phyloP scores from a whole-genome alignment of 2,113 vertebrate species.

The Pelusios castaneus region DNA sequence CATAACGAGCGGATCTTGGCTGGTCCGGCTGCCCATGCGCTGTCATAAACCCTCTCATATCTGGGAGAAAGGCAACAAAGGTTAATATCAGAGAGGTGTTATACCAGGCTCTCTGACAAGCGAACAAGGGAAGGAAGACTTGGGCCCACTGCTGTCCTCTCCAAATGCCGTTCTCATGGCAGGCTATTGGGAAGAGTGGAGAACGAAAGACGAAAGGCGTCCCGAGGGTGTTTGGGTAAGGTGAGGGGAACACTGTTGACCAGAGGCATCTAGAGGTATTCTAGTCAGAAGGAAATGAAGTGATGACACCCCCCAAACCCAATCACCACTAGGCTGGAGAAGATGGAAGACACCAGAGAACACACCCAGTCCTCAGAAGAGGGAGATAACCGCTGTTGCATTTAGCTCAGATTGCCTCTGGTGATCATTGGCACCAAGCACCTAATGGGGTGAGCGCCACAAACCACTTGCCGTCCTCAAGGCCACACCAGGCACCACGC shows the following conservation, averaged over 20 bases:
- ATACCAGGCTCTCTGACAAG: not conserved
- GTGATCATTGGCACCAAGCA: not conserved
- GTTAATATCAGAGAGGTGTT: not conserved
- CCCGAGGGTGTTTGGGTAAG: not conserved
- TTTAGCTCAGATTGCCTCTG: not conserved
- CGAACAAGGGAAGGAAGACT: not conserved
- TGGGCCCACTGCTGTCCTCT: not conserved
- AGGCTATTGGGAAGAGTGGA: not conserved
- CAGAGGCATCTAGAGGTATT: not conserved
- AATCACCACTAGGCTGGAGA: not conserved
- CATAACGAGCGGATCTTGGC: conserved; percentile 90
- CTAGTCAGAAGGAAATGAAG: not conserved
- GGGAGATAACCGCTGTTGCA: not conserved
- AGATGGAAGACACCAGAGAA: not conserved
- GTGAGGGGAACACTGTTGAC: not conserved
- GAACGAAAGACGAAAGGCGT: not conserved
- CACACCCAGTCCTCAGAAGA: not conserved
- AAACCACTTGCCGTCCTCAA: not conserved
- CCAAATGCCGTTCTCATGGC: not conserved
- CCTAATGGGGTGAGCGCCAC: not conserved
- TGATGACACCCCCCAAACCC: not conserved
- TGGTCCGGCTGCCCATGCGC: conserved; percentile 95
- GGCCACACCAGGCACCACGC: not conserved
- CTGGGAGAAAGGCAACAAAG: conserved; percentile 72
- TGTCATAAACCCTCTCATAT: conserved; percentile 97